phyloP scores from a whole-genome alignment of 2,888 invertebrate species.

The Ischnura elegans region DNA sequence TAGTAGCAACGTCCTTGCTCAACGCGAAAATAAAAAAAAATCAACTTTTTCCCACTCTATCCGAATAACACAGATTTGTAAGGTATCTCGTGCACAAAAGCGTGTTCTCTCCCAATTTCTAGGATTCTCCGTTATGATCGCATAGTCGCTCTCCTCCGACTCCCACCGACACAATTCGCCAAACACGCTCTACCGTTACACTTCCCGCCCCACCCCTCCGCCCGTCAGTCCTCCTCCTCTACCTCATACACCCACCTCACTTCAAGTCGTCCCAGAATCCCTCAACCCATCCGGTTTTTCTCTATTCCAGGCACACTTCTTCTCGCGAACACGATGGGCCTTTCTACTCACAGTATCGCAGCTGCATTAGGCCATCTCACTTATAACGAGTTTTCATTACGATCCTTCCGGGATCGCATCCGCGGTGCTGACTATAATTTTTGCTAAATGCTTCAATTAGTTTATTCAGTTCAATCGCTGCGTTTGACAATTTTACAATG shows the following conservation, averaged over 20 bases:
- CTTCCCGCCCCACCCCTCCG: no score
- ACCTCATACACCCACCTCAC: neutral
- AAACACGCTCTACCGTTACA: conserved; percentile 27
- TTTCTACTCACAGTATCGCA: neutral
- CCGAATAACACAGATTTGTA: no score
- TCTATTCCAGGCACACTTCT: neutral
- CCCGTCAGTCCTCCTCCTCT: no score
- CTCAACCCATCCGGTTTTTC: neutral
- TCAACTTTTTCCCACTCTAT: no score
- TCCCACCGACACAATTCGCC: neutral
- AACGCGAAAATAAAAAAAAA: no score
- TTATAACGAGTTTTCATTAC: no score
- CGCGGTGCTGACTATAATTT: no score
- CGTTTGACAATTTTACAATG: no score
- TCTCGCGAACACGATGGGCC: neutral
- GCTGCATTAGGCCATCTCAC: neutral
- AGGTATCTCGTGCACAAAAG: neutral
- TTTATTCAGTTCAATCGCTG: no score
- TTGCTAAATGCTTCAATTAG: no score
- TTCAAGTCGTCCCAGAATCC: neutral
- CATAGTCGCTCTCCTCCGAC: neutral
- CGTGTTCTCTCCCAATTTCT: neutral
- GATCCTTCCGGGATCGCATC: no score
- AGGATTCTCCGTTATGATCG: neutral
- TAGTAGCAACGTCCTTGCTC: no score